Percentiles rank a stretch among this genome's conserved stretches.
Conservation (phyloP, 2,113 vertebrate species). For the Plectropomus leopardus region DNA sequence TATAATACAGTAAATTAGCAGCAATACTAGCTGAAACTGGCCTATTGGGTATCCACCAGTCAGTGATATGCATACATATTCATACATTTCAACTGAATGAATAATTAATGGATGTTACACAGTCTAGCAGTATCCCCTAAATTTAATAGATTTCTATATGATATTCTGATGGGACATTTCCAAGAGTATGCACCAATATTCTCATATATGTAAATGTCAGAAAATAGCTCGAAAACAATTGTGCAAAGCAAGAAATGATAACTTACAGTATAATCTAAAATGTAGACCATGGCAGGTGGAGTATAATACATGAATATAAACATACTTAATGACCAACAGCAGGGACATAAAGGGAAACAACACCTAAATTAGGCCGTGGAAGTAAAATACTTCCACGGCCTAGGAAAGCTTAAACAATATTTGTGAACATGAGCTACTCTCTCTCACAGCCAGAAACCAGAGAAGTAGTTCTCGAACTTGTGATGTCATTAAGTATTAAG, state of each 20-base stretch:
- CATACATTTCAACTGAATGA: background rate
- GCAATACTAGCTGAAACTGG: background rate
- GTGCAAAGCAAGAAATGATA: background rate
- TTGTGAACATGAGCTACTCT: no score
- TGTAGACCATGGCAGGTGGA: background rate
- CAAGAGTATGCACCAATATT: background rate
- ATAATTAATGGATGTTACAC: conserved; percentile 3
- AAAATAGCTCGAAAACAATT: background rate
- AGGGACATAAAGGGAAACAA: no score
- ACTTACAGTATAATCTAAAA: background rate
- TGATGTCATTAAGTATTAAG: no score
- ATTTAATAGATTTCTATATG: background rate
- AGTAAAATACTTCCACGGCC: no score
- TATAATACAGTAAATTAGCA: background rate
- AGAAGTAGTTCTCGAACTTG: no score
- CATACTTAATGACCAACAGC: background rate
- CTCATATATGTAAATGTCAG: background rate
- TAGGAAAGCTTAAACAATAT: no score
- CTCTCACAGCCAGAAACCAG: no score
- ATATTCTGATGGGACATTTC: background rate
- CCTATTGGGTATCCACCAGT: background rate
- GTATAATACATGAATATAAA: no score
- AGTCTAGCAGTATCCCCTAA: background rate
- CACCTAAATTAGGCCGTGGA: no score
- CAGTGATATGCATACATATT: conserved; percentile 1